Conservation (phyloP, 2,797 vertebrate genomes). For the Acrossocheilus fasciatus region DNA sequence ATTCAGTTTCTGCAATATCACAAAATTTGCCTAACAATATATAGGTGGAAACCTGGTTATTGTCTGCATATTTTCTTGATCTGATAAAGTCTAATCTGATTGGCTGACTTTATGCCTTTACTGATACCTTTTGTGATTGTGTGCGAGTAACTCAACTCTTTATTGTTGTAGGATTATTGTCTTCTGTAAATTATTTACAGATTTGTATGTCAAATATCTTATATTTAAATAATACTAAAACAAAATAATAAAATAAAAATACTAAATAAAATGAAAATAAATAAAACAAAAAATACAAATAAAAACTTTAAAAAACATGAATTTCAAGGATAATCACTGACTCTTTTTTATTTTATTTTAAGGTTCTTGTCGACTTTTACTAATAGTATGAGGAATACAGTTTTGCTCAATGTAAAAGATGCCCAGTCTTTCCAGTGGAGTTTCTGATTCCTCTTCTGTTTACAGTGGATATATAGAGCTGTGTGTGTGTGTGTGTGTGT, state of each 20-base stretch:
- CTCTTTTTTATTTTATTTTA: neutral
- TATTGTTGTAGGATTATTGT: neutral
- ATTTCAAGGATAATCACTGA: neutral
- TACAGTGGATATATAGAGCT: neutral
- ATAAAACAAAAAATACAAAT: neutral
- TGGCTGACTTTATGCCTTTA: neutral
- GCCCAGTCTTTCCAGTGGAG: slow-evolving; percentile 24
- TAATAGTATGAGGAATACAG: neutral
- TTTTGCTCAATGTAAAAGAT: neutral
- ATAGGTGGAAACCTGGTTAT: neutral
- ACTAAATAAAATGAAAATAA: neutral
- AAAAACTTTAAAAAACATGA: too few species aligned
- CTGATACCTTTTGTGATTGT: neutral
- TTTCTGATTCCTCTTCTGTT: slow-evolving; percentile 27
- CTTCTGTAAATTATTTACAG: neutral
- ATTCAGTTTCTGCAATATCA: neutral
- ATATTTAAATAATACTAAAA: neutral
- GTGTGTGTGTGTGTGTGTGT: slow-evolving; percentile 33
- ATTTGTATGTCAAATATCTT: neutral
- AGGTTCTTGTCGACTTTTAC: neutral
- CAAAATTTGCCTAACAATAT: neutral
- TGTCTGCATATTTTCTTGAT: neutral
- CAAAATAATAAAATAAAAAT: neutral
- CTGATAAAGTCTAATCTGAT: neutral
- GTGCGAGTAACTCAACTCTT: neutral